A percentile compares a stretch with the other conserved stretches of the same genome.
phyloP scores from a whole-genome alignment of 2,888 invertebrate species.

The Pandemis corylana region DNA sequence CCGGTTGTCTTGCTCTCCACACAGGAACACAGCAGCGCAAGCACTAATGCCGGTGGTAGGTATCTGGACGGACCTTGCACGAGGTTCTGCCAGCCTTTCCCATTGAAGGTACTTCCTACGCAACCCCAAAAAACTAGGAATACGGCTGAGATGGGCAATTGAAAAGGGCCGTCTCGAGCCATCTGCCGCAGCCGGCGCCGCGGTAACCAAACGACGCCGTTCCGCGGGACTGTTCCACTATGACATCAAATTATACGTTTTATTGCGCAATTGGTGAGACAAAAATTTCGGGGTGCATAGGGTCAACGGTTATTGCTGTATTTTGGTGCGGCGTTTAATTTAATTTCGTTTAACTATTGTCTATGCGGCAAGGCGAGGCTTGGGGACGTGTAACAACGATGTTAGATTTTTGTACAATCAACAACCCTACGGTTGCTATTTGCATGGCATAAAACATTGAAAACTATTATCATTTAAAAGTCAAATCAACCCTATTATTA shows the following conservation, averaged over 20 bases:
- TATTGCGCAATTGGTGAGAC: conserved; percentile 10
- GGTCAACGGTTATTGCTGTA: conserved; percentile 16
- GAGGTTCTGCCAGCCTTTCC: background rate
- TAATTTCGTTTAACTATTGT: background rate
- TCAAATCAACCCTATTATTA: no score
- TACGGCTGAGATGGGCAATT: conserved; percentile 70
- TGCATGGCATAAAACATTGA: no score
- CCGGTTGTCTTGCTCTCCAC: no score
- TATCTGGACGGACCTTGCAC: no score
- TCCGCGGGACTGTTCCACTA: conserved; percentile 42
- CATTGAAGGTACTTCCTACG: conserved; percentile 31
- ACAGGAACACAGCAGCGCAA: no score
- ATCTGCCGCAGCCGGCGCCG: conserved; percentile 76
- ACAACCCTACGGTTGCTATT: no score
- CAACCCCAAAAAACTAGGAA: conserved; percentile 51
- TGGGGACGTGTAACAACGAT: background rate
- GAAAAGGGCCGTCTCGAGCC: conserved; percentile 71
- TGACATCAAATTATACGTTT: conserved; percentile 16
- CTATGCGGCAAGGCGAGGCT: background rate
- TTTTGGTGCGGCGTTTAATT: conserved; percentile 4
- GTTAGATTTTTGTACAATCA: no score
- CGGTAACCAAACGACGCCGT: conserved; percentile 58
- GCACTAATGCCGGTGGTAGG: no score
- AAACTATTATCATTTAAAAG: no score
- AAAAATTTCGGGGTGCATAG: conserved; percentile 20